Base-by-base conservation (phyloP, 2,888 invertebrate genomes). In the Yponomeuta plumbellus region DNA sequence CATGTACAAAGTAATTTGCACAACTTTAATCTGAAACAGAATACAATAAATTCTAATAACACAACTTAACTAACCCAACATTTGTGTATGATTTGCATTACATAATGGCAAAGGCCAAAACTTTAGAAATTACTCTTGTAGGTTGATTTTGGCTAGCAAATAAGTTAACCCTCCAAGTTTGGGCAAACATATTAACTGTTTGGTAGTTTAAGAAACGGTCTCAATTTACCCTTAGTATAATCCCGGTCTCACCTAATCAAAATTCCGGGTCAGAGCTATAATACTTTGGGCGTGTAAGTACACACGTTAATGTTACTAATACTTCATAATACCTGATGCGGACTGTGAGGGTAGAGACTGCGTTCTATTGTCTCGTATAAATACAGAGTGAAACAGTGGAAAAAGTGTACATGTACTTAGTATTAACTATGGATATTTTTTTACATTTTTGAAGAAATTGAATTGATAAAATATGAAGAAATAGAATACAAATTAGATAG, bases 181-280 rank as follows among this genome's bases (percentile, higher is more conserved):
- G 72, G 75, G 80, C 82, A 81, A 85, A 85, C 83, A 80, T 84
- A 86, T 86, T 86, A 86, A 85, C 83, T 83, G 84, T 86, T 83
- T 77, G 81, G 81, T 84, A 85, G 84, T 84, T 87, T 85, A 85
- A 85, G 87, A 86, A 86, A 85, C 81, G 80, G 82, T 78, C 82
- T 80, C 81, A 78, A 84, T 84, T 80, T 82, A 81, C 80, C 81
- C 82, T 78, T 75, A 79, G 76, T 76, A 80, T 85, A 86, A 86
- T 86, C 86, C 85, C 81, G 84, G 86, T 86, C 80, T 77, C 80
- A 78, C 84, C 84, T 86, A 86, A 87, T 87, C 86, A 86, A 85
- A 87, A 87, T 86, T 85, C 83, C 75, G 85, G 85, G 86, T 83
- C 81, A 78, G 78, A 79, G 79, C 75, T 80, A 80, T 80, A 83